These are phyloP conservation scores for Perizoma flavofasciatum DNA, from an alignment of 2,888 invertebrate species.

Conservation along the genomic window DNA sequence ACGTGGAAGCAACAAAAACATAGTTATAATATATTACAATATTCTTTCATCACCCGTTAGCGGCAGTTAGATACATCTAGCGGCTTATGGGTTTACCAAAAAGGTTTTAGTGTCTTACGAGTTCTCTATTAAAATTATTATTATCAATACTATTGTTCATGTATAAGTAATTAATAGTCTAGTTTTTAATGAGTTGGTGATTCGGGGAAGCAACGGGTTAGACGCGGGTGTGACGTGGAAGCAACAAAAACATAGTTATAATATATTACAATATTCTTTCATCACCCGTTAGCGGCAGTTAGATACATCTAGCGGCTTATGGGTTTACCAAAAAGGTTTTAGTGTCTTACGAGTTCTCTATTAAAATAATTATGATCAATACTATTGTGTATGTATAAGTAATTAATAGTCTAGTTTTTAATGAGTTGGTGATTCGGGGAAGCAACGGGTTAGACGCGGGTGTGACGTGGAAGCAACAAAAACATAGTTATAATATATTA, in stretches of 20 bases:
- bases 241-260: constrained; percentile 7
- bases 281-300: too few species aligned
- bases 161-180: constrained; percentile 22
- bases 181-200: constrained; percentile 12
- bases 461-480: constrained; percentile 6
- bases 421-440: constrained; percentile 6
- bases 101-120: too few species aligned
- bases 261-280: not conserved
- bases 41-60: not conserved
- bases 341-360: too few species aligned
- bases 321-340: too few species aligned
- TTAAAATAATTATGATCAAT: too few species aligned
- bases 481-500: constrained; percentile 1
- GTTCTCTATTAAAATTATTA: too few species aligned
- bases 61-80: not conserved
- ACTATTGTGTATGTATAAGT: constrained; percentile 13
- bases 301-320: not conserved
- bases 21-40: not conserved
- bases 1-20: constrained; percentile 7
- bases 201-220: too few species aligned
- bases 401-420: constrained; percentile 22
- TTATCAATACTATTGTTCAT: constrained; percentile 14
- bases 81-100: too few species aligned
- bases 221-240: constrained; percentile 9
- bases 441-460: too few species aligned